Percentiles rank a stretch among this genome's conserved stretches.
Conservation (phyloP, 2,113 vertebrate genomes). For the Phaethon lepturus region DNA sequence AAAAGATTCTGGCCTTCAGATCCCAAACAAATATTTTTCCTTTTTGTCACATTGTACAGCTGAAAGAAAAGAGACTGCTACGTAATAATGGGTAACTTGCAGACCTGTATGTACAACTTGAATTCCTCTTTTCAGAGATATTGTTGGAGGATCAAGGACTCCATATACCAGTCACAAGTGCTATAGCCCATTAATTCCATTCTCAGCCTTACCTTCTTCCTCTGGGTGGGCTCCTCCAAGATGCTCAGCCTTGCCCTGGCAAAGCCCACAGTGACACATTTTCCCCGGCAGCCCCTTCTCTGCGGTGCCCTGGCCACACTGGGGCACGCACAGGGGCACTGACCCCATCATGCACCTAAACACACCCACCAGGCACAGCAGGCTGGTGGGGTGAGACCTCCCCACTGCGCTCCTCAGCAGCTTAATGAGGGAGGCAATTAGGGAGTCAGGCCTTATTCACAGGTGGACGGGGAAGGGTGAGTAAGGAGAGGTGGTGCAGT, state of each 20-base stretch:
- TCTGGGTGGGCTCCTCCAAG: background rate
- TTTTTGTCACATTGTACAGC: background rate
- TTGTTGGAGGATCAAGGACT: background rate
- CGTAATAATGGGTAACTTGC: background rate
- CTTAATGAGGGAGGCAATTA: background rate
- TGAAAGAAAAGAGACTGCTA: background rate
- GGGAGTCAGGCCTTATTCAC: background rate
- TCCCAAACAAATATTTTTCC: background rate
- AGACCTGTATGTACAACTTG: background rate
- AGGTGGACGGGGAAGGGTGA: background rate
- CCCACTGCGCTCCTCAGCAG: fast-evolving
- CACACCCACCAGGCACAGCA: background rate
- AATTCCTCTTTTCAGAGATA: background rate
- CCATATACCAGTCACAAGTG: background rate
- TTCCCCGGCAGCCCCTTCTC: background rate
- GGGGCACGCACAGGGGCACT: too few relatives aligned
- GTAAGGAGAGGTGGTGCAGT: background rate
- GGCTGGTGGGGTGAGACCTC: background rate
- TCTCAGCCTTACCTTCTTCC: background rate
- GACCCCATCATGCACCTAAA: background rate
- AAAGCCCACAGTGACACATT: background rate
- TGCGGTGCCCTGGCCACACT: background rate
- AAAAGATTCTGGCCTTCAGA: background rate
- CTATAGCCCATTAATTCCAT: background rate
- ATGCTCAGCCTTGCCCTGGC: background rate